phyloP scores from a whole-genome alignment of 2,113 vertebrate genomes.

The Clarias macrocephalus region DNA sequence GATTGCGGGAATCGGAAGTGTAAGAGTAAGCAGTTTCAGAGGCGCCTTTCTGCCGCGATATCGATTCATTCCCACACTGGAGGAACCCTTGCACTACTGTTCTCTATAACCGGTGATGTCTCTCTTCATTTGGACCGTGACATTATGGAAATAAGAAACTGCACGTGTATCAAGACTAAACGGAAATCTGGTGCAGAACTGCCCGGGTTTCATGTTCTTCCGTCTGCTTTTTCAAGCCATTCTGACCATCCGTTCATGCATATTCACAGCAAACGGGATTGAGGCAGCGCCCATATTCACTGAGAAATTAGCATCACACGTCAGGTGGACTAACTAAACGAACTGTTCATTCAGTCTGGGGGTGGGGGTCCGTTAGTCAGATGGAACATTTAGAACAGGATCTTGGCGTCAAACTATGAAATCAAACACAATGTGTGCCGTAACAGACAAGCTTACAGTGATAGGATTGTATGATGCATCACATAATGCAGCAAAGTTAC shows the following conservation, averaged over 20 bases:
- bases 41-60: slow-evolving; percentile 58
- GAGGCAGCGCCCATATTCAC: background rate
- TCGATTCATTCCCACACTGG: slow-evolving; percentile 63
- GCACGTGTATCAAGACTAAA: background rate
- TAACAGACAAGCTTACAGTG: background rate
- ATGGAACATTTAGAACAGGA: background rate
- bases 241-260: slow-evolving; percentile 9
- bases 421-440: background rate
- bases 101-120: slow-evolving; percentile 64
- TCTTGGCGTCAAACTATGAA: background rate
- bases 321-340: background rate
- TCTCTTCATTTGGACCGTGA: slow-evolving; percentile 59
- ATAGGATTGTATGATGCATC: too few species aligned
- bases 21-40: slow-evolving; percentile 72
- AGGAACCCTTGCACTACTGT: slow-evolving; percentile 65
- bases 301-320: slow-evolving; percentile 23
- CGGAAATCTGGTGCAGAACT: background rate
- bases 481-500: background rate
- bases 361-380: too few species aligned
- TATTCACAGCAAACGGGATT: slow-evolving; percentile 1
- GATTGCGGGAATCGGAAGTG: slow-evolving; percentile 70
- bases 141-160: background rate
- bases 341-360: slow-evolving; percentile 14
- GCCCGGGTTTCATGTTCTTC: background rate
- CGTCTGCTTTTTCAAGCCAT: background rate